Base-by-base conservation (phyloP, 35 echinoderm and acorn worm species). In the Stichopus chloronotus region DNA sequence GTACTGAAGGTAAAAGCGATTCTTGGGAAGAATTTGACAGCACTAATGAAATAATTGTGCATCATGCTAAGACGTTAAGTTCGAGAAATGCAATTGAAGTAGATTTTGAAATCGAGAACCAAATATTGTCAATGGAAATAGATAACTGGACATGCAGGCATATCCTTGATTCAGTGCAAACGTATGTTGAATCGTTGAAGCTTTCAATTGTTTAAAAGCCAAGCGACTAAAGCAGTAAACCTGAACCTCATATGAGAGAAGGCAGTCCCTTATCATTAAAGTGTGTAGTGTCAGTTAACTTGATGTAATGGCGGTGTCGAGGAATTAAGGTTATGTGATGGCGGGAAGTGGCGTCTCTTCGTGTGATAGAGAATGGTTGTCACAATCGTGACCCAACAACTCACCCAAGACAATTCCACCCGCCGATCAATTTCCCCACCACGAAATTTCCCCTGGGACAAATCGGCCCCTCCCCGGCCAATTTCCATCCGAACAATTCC, bases 141-240 rank as follows among this genome's bases (percentile, higher is more conserved):
- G 89, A 91, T 78, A 78, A 63, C n/a, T 63, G 69, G 52, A n/a
- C n/a, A n/a, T n/a, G 86, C 59, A 61, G 60, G 16, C 13, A 88
- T 88, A 88, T 88, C 86, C 6, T 23, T 88, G 19, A 88, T 88
- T 58, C 57, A 9, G 9, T 5, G 57, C 5, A 5, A 22, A 9
- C 57, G 68, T 91, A 17, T 79, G 5, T 58, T 55, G 52, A 91
- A 4, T 52, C 3, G 5, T 30, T 76, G 52, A 57, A 57, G 17
- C 74, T 8, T 21, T 78, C 52, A 9, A 16, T 79, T 7, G 55
- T 25, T 4, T 57, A 78, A 21, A 79, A 55, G 43, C 16, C 68
- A 12, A n/a, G n/a, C n/a, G n/a, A 78, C 69, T 54, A 55, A 57
- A 24, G 55, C 55, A 22, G 71, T 91, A n/a, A n/a, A 52, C 56